Conservation (phyloP, 2,113 vertebrate species). For the Phasianus colchicus region DNA sequence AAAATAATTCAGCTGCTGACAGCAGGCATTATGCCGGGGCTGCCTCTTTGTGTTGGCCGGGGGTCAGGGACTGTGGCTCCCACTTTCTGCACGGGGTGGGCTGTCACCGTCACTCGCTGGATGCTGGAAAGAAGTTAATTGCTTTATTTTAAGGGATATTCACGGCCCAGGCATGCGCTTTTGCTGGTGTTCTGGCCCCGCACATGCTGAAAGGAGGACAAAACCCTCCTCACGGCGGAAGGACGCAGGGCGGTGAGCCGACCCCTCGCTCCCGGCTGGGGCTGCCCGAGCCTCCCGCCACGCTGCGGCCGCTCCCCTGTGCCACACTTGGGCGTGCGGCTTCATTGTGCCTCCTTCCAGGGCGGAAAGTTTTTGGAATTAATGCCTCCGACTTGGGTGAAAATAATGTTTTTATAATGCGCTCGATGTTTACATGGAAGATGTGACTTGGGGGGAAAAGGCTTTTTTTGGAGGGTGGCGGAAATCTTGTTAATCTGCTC, state of each 20-base stretch:
- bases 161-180: neutral
- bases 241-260: neutral
- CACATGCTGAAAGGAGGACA: neutral
- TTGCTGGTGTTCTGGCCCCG: neutral
- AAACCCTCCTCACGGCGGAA: neutral
- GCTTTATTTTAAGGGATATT: slow-evolving; percentile 81
- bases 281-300: too few relatives aligned
- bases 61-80: slow-evolving; percentile 73
- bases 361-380: slow-evolving; percentile 60
- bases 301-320: neutral
- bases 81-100: slow-evolving; percentile 76
- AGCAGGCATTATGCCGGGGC: slow-evolving; percentile 81
- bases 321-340: neutral
- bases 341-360: neutral
- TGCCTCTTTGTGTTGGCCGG: slow-evolving; percentile 78
- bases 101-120: slow-evolving; percentile 81
- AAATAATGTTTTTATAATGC: slow-evolving; percentile 81
- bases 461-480: slow-evolving; percentile 76
- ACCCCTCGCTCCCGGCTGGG: too few relatives aligned
- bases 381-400: slow-evolving; percentile 73
- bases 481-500: slow-evolving; percentile 81
- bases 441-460: slow-evolving; percentile 77
- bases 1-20: slow-evolving; percentile 89
- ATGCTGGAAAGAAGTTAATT: slow-evolving; percentile 90
- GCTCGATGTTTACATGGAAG: slow-evolving; percentile 81